Percentiles rank a stretch among this genome's conserved stretches.
Conservation (phyloP, 2,888 invertebrate genomes). For the Philereme transversata region DNA sequence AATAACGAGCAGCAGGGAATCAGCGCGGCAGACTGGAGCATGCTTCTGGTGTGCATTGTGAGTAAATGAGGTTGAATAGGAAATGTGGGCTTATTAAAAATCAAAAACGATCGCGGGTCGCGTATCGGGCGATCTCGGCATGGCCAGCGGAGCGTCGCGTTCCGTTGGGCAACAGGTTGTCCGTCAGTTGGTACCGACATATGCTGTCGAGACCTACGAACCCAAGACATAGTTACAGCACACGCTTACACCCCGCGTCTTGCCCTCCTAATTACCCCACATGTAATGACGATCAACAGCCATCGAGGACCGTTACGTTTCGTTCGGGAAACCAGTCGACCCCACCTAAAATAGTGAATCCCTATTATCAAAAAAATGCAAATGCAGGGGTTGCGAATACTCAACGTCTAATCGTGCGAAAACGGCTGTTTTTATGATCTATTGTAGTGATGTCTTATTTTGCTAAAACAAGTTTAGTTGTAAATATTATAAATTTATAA, state of each 20-base stretch:
- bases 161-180: constrained; percentile 82
- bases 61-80: constrained; percentile 41
- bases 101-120: constrained; percentile 63
- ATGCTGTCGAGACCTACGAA: constrained; percentile 62
- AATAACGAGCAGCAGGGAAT: constrained; percentile 29
- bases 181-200: constrained; percentile 77
- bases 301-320: constrained; percentile 77
- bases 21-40: constrained; percentile 29
- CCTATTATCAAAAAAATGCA: constrained; percentile 55
- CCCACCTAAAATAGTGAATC: constrained; percentile 60
- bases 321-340: constrained; percentile 77
- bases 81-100: constrained; percentile 61
- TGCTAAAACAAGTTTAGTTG: constrained; percentile 41
- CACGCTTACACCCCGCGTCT: constrained; percentile 68
- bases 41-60: constrained; percentile 21
- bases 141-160: constrained; percentile 74
- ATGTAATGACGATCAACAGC: constrained; percentile 67
- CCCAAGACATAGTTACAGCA: constrained; percentile 52
- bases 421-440: constrained; percentile 61
- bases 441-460: constrained; percentile 44
- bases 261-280: constrained; percentile 71
- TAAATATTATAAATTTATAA: too few species aligned
- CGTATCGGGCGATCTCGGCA: constrained; percentile 71
- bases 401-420: constrained; percentile 68
- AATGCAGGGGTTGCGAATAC: constrained; percentile 80